These are phyloP conservation scores for Gallirallus australis DNA, from an alignment of 2,797 vertebrate species.

Conservation along the genomic window DNA sequence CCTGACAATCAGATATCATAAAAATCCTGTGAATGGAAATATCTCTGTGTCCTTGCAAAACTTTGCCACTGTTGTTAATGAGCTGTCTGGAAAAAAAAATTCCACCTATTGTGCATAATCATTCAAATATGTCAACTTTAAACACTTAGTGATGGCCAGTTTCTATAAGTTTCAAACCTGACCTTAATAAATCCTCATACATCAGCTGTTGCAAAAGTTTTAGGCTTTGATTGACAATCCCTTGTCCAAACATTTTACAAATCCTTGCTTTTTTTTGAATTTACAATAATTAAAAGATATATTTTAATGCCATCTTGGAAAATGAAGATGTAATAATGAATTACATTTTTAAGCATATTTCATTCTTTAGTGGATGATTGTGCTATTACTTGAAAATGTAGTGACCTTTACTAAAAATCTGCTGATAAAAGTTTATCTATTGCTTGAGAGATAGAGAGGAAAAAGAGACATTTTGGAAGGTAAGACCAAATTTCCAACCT, in stretches of 20 bases:
- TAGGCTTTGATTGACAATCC: background rate
- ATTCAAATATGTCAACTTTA: background rate
- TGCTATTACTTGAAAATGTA: background rate
- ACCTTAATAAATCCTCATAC: background rate
- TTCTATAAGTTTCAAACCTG: background rate
- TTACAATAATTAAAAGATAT: background rate
- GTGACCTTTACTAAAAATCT: slow-evolving; percentile 43
- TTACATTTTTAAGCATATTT: background rate
- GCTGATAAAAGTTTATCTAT: background rate
- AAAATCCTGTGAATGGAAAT: background rate
- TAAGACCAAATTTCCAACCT: background rate
- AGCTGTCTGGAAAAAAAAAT: background rate
- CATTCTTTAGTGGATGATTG: background rate
- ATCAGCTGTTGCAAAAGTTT: background rate
- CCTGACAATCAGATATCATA: background rate
- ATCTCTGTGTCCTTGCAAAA: background rate
- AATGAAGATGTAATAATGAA: background rate
- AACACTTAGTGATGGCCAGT: background rate
- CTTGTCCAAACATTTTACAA: background rate
- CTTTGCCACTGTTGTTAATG: background rate
- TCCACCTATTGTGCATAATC: background rate
- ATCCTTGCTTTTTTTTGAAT: background rate
- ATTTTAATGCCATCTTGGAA: background rate
- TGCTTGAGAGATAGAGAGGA: background rate
- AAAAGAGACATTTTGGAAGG: background rate